Percentiles rank a stretch among this genome's conserved stretches.
These are phyloP conservation scores for Campylorhamphus procurvoides DNA, from an alignment of 2,113 vertebrate species.

Conservation along the genomic window DNA sequence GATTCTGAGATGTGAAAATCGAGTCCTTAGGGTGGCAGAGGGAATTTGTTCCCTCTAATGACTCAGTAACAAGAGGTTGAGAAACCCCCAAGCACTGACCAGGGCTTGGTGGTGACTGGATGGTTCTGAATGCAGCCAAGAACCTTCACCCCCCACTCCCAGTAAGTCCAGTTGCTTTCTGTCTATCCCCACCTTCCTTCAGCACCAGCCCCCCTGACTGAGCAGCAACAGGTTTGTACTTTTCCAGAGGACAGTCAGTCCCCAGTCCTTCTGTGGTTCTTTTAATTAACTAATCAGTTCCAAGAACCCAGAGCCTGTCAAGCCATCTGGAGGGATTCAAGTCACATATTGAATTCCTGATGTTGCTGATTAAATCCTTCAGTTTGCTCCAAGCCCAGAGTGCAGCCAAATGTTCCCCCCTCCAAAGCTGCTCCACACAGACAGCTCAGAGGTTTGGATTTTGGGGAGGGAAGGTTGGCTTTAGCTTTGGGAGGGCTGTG, in stretches of 20 bases:
- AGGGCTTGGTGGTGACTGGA: neutral
- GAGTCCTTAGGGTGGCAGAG: neutral
- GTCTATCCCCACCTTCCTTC: neutral
- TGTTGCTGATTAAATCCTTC: neutral
- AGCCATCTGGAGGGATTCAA: neutral
- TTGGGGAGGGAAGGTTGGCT: neutral
- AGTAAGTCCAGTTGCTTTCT: neutral
- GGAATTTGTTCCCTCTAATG: neutral
- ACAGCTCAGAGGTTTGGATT: neutral
- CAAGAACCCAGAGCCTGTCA: neutral
- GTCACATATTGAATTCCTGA: neutral
- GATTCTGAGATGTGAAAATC: neutral
- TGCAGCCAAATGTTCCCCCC: neutral
- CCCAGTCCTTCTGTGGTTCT: neutral
- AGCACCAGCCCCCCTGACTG: neutral
- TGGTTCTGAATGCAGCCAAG: neutral
- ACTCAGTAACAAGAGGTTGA: neutral
- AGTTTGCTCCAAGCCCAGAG: neutral
- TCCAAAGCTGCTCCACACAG: neutral
- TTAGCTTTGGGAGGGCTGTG: neutral
- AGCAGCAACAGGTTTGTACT: neutral
- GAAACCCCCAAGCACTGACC: neutral
- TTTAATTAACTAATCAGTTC: constrained; percentile 43
- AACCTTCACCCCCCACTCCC: neutral
- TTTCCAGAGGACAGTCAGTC: neutral